Conservation (phyloP, 2,113 vertebrate species). For the Calidris pygmaea region DNA sequence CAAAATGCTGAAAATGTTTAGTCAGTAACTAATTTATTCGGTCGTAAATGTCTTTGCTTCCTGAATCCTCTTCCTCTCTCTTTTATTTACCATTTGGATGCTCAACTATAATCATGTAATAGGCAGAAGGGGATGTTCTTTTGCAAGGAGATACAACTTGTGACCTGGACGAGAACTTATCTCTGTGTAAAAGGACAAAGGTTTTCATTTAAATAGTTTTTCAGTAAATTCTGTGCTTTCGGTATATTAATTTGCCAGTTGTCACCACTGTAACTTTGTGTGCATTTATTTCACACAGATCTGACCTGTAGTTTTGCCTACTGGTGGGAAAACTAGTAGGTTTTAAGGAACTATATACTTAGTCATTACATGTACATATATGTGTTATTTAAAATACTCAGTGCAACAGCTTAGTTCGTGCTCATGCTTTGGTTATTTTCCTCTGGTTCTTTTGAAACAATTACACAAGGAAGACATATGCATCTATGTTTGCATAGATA, state of each 20-base stretch:
- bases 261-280: background rate
- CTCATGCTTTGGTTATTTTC: background rate
- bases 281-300: background rate
- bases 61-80: background rate
- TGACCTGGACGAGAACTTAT: background rate
- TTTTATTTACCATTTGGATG: background rate
- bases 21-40: slow-evolving; percentile 31
- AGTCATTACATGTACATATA: background rate
- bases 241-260: background rate
- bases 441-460: background rate
- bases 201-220: background rate
- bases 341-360: background rate
- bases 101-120: background rate
- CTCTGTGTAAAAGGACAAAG: background rate
- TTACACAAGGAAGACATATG: background rate
- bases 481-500: background rate
- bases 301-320: background rate
- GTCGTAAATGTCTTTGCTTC: background rate
- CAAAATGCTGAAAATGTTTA: slow-evolving; percentile 40
- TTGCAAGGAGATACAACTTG: background rate
- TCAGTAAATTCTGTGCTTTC: background rate
- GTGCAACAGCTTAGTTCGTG: background rate
- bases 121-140: background rate
- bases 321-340: background rate
- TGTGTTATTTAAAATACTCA: background rate